These are phyloP conservation scores for Ceratina japonica DNA, from an alignment of 1,140 invertebrate species.

Conservation along the genomic window DNA sequence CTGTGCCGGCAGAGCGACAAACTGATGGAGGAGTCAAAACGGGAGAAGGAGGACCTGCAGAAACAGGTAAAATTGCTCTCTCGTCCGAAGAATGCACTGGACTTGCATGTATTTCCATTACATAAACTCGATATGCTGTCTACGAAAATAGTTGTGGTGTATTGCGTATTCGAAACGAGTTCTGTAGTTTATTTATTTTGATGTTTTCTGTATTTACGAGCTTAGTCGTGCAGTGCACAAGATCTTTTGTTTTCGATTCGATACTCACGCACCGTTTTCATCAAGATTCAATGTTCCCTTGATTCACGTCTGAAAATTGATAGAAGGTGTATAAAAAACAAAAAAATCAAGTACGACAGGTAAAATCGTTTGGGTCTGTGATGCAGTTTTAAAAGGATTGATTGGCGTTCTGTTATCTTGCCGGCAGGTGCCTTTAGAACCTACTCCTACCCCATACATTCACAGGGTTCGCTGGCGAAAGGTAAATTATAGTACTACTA, in stretches of 20 bases:
- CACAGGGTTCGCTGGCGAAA: constrained; percentile 73
- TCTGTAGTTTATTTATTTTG: constrained; percentile 45
- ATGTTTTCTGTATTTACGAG: constrained; percentile 46
- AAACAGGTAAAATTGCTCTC: constrained; percentile 82
- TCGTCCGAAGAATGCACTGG: constrained; percentile 44
- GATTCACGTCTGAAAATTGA: background rate
- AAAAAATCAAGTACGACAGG: constrained; percentile 8
- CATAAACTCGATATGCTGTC: constrained; percentile 59
- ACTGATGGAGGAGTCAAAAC: constrained; percentile 82
- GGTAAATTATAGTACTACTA: constrained; percentile 76
- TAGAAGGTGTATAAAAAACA: background rate
- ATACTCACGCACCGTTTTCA: background rate
- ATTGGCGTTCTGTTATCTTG: constrained; percentile 76
- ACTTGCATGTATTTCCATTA: constrained; percentile 67
- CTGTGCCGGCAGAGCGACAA: constrained; percentile 82
- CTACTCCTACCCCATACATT: constrained; percentile 75
- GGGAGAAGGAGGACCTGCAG: constrained; percentile 85
- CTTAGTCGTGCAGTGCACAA: constrained; percentile 43
- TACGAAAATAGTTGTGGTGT: constrained; percentile 59
- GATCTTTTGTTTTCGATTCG: constrained; percentile 12
- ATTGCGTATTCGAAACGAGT: constrained; percentile 60
- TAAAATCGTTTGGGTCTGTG: constrained; percentile 53
- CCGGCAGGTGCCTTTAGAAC: constrained; percentile 77
- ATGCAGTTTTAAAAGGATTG: constrained; percentile 64
- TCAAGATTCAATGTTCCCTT: constrained; percentile 1